Evolutionary conservation across 2,888 invertebrate genomes (phyloP), one percentile per base, ranked within the genome.

Genomic region (Dicycla oo): DNA sequence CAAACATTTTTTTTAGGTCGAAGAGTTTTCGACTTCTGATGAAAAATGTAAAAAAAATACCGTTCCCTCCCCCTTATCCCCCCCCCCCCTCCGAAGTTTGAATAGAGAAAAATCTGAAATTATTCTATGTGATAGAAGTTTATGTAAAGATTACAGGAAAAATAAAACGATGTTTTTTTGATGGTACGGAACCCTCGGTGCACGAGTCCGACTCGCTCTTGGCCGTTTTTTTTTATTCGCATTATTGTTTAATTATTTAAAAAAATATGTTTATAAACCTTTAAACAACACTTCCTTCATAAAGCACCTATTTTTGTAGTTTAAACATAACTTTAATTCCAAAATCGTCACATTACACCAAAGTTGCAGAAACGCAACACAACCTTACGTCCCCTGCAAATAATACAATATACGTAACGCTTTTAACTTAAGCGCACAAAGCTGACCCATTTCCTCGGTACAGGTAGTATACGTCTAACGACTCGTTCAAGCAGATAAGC

Each of bases 401-500:
- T 80, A 74, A 74, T 51, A 43, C 54, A 69, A 69, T n/a, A 60
- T 56, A 63, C 60, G 45, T 76, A 83, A 73, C 51, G 72, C 84
- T 83, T 77, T 77, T 66, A 85, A 85, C 40, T 83, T 74, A 57
- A 45, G 58, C 73, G 70, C 65, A 77, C 65, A 77, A 81, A 81
- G 81, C 66, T 80, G 84, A 85, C 78, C 86, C 61, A 80, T 77
- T 83, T 85, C 58, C 56, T 63, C 57, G 26, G 57, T 1, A 58
- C 73, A 75, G 80, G 85, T 83, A n/a, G n/a, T n/a, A n/a, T n/a
- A 75, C 53, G 18, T 61, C 51, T 79, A 80, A 80, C 68, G 68
- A 85, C 69, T 85, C 64, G 51, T 62, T 65, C 62, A 63, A 57
- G 57, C n/a, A 76, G 86, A 80, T 83, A 83, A 83, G 73, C 43